Base-by-base conservation (phyloP, 2,888 invertebrate species). In the Orgyia antiqua region DNA sequence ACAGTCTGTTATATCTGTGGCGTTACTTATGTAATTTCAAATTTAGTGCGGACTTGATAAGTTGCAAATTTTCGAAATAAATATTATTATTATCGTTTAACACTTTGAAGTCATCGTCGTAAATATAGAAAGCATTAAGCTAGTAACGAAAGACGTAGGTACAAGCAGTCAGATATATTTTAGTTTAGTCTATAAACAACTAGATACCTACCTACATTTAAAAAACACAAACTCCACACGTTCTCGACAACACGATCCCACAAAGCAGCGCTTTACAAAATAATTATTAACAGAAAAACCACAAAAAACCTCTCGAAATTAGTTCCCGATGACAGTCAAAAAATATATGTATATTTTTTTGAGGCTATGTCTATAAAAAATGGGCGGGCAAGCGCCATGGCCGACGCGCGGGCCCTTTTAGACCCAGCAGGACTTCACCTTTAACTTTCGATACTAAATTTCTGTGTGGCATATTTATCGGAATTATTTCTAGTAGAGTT, bases 311-410 rank as follows among this genome's bases (percentile, higher is more conserved):
- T 56, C 62, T 54, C 73, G 69, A 84, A 83, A 86, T 86, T 83
- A 86, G 83, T 84, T 86, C 83, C 75, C 84, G 84, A 86, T 86
- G 84, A 86, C 84, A 86, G 79, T 79, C 72, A 69, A 83, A 80
- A 83, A 83, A 82, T 80, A 78, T 78, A 72, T 73, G 68, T 76
- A 70, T 63, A 64, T 68, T 77, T 78, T 74, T 78, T 71, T 60
- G 52, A 52, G 47, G 52, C 53, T 51, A 54, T 47, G 52, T 51
- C 43, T 51, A 45, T 58, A 71, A 73, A 72, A 75, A 68, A 68
- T 44, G 59, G 35, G 30, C 42, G 35, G 26, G 55, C 58, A 64
- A 82, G 84, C 83, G 83, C 83, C 84, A 73, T 45, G 66, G 35
- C 45, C 64, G 51, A 67, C 75, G 68, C 71, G 75, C 80, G 82